Percentiles rank a stretch among this genome's conserved stretches.
phyloP scores from a whole-genome alignment of 2,113 vertebrate genomes.

The Cyanoliseus patagonus region DNA sequence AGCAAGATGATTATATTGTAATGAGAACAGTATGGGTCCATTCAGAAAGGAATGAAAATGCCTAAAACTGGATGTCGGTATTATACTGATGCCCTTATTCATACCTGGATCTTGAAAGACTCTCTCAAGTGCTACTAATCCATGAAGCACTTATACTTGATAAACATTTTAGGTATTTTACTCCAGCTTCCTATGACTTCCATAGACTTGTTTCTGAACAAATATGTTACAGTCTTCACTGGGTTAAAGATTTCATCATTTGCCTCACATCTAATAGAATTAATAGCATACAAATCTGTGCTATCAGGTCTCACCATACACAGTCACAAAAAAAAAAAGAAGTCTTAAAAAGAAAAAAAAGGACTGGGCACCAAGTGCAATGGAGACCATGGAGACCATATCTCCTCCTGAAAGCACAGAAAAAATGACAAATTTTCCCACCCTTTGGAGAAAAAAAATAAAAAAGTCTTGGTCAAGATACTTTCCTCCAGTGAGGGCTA shows the following conservation, averaged over 20 bases:
- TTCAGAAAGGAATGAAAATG: not conserved
- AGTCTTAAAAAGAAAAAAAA: not conserved
- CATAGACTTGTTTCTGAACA: not conserved
- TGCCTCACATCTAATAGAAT: not conserved
- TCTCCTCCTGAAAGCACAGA: not conserved
- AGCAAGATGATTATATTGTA: not conserved
- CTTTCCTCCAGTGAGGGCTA: not conserved
- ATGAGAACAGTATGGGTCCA: not conserved
- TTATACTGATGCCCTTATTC: not conserved
- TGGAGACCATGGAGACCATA: not conserved
- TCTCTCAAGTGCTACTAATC: not conserved
- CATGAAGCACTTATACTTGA: not conserved
- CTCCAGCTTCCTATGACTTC: not conserved
- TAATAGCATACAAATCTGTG: not conserved
- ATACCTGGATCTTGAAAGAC: not conserved
- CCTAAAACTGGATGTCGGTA: not conserved
- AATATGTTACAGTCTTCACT: not conserved
- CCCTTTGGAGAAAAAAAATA: not conserved
- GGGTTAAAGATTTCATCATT: not conserved
- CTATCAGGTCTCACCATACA: not conserved
- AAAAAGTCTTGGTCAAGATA: not conserved
- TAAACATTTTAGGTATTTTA: not conserved
- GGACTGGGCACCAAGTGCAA: not conserved
- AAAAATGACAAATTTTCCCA: not conserved
- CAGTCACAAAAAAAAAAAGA: not conserved